Evolutionary conservation across 1,140 invertebrate genomes (phyloP), one percentile per base, ranked within the genome.

Genomic region (Calycopis cecrops): DNA sequence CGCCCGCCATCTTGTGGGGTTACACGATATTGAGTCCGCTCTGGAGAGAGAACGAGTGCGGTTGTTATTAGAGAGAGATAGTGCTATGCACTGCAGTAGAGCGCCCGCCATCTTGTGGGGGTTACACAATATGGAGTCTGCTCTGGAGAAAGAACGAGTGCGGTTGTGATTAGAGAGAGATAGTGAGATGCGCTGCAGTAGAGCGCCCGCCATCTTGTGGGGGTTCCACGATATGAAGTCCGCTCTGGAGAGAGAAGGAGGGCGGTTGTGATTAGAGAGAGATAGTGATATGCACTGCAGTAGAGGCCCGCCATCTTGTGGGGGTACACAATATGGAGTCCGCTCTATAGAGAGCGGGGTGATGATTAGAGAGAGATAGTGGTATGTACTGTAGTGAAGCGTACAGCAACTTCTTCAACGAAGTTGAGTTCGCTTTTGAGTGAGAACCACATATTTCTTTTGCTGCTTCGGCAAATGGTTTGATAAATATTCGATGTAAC

Each of bases 331-430:
- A 91, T 51, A 98, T 89, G 0, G 96, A 98, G 76, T 98, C 91
- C 4, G 88, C 82, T 33, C 85, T 87, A 55, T 2, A 79, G 42
- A 14, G 40, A 35, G 21, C 2, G 21, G 21, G 6, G 6, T 28
- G 6, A 2, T 6, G 2, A 3, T 28, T 28, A 28, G 21, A 3
- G 6, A 28, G 21, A 3, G 21, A 6, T 28, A 28, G 21, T 28
- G 21, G 6, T 6, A 28, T n/a, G 76, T 96, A 98, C 71, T 98
- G 97, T 9, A 98, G 88, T 0, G 96, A 95, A 4, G 91, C 94
- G 2, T 96, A 96, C 14, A 97, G 90, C 90, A 97, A 93, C 77
- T 98, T 98, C 88, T 98, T 98, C 96, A 96, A 98, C 0, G 95
- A 91, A 50, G 98, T 89, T 0, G 96, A 98, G 76, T 98, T 91